Evolutionary conservation across 2,888 invertebrate species (phyloP).

Genomic region (Spodoptera littoralis): DNA sequence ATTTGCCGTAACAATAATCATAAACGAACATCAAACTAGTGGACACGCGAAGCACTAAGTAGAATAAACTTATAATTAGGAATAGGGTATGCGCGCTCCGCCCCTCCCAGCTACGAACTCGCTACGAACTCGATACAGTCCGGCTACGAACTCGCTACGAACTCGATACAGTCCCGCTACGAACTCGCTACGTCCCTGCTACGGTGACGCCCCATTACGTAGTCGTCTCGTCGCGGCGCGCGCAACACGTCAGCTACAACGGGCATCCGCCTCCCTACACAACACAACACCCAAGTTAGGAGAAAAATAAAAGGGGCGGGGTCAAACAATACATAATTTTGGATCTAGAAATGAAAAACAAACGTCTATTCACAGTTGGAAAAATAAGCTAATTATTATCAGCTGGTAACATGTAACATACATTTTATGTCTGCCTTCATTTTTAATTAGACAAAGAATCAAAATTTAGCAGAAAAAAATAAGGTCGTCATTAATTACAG

Average conservation of each 20-base stretch:
- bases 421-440: too few species aligned
- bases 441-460: too few species aligned
- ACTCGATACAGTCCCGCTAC: constrained; percentile 37
- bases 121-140: constrained; percentile 17
- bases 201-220: constrained; percentile 42
- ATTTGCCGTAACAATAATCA: background rate
- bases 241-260: constrained; percentile 87
- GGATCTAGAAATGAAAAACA: constrained; percentile 27
- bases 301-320: constrained; percentile 42
- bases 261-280: constrained; percentile 85
- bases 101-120: constrained; percentile 25
- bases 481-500: too few species aligned
- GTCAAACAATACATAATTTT: constrained; percentile 14
- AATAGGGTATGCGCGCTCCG: constrained; percentile 44
- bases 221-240: constrained; percentile 65
- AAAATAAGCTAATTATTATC: too few species aligned
- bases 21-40: constrained; percentile 34
- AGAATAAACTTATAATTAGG: constrained; percentile 29
- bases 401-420: background rate
- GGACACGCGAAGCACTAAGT: constrained; percentile 47
- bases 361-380: too few species aligned
- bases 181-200: constrained; percentile 26
- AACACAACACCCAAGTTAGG: constrained; percentile 67
- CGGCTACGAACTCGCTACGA: constrained; percentile 22
- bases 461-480: too few species aligned